Conservation (phyloP, 1,140 invertebrate species). For the Diuraphis noxia region DNA sequence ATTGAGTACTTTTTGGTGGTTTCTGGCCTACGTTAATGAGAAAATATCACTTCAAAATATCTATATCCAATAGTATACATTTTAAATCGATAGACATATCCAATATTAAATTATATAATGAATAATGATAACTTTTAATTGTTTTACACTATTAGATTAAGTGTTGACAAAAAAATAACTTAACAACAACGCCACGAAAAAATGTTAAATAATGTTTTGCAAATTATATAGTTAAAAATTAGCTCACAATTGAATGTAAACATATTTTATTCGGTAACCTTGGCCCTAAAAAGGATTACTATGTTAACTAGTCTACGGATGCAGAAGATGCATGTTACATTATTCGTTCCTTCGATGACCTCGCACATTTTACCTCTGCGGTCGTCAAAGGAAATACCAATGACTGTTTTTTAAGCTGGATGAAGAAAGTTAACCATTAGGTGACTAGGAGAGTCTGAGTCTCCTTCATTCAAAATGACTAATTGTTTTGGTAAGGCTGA, state of each 20-base stretch:
- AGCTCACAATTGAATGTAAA: neutral
- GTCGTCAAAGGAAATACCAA: neutral
- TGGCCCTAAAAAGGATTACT: neutral
- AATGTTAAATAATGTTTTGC: neutral
- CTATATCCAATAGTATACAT: neutral
- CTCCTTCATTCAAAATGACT: neutral
- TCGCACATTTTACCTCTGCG: neutral
- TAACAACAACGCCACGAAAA: neutral
- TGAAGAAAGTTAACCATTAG: neutral
- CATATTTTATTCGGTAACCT: neutral
- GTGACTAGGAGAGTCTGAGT: neutral
- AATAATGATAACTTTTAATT: neutral
- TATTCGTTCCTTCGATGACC: neutral
- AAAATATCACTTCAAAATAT: too few relatives aligned
- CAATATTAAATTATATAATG: neutral
- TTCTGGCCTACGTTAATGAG: too few relatives aligned
- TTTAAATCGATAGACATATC: neutral
- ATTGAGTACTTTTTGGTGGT: too few relatives aligned
- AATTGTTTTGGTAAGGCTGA: neutral
- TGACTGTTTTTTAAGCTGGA: neutral
- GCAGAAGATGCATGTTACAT: neutral
- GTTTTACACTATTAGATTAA: neutral
- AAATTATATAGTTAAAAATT: neutral
- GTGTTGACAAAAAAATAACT: neutral
- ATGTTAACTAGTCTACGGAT: neutral